These are phyloP conservation scores for Oncorhynchus kisutch DNA, from an alignment of 2,113 vertebrate species.

Conservation along the genomic window DNA sequence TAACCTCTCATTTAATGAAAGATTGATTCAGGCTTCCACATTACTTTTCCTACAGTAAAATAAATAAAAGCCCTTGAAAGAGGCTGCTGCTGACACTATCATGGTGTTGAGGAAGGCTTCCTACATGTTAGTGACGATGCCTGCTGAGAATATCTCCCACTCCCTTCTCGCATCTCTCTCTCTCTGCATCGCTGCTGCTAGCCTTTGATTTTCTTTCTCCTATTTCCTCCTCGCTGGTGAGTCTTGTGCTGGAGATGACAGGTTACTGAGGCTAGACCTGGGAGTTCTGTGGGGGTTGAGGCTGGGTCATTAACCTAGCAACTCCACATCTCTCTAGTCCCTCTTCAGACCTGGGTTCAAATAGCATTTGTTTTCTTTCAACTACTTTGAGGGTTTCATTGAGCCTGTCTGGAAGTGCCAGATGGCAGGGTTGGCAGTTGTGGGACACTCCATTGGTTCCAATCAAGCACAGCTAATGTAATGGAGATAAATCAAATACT, in stretches of 20 bases:
- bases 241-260: constrained; percentile 7
- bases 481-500: background rate
- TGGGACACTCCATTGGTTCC: too few species aligned
- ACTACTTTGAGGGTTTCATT: too few species aligned
- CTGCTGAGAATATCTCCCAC: constrained; percentile 29
- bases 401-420: too few species aligned
- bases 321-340: background rate
- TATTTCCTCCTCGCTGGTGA: background rate
- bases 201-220: background rate
- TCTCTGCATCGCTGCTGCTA: background rate
- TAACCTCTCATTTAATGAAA: constrained; percentile 70
- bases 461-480: too few species aligned
- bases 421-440: too few species aligned
- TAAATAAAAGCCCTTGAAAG: constrained; percentile 58
- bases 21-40: constrained; percentile 60
- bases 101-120: constrained; percentile 35
- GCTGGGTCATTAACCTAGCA: background rate
- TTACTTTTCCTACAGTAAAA: constrained; percentile 51
- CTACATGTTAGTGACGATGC: constrained; percentile 25
- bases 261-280: background rate
- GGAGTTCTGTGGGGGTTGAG: background rate
- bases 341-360: too few species aligned
- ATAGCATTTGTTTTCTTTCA: too few species aligned
- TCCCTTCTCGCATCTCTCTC: constrained; percentile 2
- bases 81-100: constrained; percentile 52